Evolutionary conservation across 1,140 invertebrate species (phyloP), one percentile per base, ranked within the genome.

Genomic region (Drosophila lacertosa): DNA sequence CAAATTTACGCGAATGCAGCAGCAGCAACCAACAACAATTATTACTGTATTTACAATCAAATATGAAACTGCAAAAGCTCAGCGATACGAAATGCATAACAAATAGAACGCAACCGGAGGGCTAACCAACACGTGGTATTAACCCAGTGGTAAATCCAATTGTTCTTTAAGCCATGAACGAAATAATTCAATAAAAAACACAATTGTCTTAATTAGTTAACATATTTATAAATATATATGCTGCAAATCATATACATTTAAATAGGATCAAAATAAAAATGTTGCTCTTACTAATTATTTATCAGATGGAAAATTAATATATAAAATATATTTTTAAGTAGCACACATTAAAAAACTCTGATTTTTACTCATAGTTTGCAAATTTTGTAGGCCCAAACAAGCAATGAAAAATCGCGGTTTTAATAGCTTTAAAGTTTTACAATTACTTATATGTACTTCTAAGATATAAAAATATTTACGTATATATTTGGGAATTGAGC

Each of bases 1-100:
- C 50, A 68, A 63, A 77, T 72, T 67, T 39, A 55, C 54, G 66
- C 48, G 26, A 64, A 35, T 44, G 45, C 50, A 24, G 33, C 22
- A 11, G 13, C 24, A 44, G 35, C 5, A 26, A 26, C 20, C 11
- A 50, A 18, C 10, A 16, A 33, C 6, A 55, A 47, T 42, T 47
- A 70, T 70, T 37, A 15, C 26, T 58, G 50, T 26, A 40, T 51
- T 62, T 20, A 47, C 65, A 51, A 79, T 58, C 47, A 80, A 76
- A 79, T 75, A 55, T 47, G 33, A 45, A 32, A 44, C 54, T 4
- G 37, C 50, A 48, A 63, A 35, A 39, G 57, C 24, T 10, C 32
- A 53, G 47, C 45, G 18, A 45, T 37, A 33, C 48, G 48, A 35
- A 67, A 45, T 35, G 24, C 44, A 35, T 29, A 47, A 33, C 58